phyloP scores from a whole-genome alignment of 2,113 vertebrate genomes.

The Struthidea cinerea region DNA sequence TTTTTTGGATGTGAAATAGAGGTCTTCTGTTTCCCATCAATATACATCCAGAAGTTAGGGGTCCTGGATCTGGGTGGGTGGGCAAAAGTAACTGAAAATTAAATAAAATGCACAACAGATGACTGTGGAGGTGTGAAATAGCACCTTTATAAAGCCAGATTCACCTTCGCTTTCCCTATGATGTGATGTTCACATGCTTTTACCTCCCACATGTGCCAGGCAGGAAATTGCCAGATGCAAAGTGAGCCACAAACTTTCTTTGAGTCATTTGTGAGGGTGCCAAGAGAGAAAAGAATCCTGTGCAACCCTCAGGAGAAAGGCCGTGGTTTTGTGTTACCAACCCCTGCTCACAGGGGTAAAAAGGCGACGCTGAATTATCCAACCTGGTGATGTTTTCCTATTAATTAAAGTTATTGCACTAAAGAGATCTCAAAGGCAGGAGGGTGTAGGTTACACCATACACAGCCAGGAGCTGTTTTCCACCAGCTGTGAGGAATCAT shows the following conservation, averaged over 20 bases:
- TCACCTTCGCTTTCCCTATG: not conserved
- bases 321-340: not conserved
- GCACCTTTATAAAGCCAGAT: conserved; percentile 10
- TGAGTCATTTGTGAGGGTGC: not conserved
- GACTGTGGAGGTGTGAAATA: not conserved
- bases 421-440: not conserved
- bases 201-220: not conserved
- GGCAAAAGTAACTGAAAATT: not conserved
- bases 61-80: not conserved
- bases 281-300: not conserved
- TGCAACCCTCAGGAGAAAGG: not conserved
- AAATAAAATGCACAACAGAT: not conserved
- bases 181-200: not conserved
- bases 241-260: not conserved
- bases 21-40: not conserved
- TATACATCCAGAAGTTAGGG: not conserved
- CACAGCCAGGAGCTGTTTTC: not conserved
- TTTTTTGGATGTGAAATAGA: not conserved
- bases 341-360: not conserved
- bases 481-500: not conserved
- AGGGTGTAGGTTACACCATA: not conserved
- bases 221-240: conserved; percentile 18
- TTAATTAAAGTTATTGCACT: not conserved
- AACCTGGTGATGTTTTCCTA: not conserved
- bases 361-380: not conserved